Evolutionary conservation across 2,888 invertebrate species (phyloP).

Genomic region (Seira ritae): DNA sequence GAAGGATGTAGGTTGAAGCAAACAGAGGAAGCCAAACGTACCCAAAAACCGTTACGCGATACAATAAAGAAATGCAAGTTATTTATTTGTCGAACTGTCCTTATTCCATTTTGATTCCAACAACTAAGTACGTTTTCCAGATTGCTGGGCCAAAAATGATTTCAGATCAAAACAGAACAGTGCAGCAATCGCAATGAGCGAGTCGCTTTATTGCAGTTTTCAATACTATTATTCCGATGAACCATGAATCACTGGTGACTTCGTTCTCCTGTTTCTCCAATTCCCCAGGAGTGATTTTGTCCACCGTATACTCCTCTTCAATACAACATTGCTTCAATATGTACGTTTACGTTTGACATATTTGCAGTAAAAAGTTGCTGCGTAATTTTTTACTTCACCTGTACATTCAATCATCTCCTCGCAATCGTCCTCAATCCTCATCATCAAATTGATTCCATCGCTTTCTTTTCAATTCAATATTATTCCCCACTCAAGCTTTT

Average conservation of each 20-base stretch:
- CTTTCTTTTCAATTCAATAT: not conserved
- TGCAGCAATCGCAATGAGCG: no score
- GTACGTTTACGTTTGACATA: not conserved
- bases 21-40: no score
- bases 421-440: not conserved
- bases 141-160: not conserved
- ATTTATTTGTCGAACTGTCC: not conserved
- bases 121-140: not conserved
- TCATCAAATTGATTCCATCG: not conserved
- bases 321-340: not conserved
- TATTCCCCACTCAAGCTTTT: not conserved
- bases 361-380: not conserved
- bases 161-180: not conserved
- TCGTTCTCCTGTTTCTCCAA: no score
- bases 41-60: not conserved
- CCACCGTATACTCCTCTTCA: no score
- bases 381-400: conserved; percentile 47
- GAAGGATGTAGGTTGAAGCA: no score
- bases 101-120: not conserved
- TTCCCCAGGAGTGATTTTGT: no score
- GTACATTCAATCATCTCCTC: conserved; percentile 45
- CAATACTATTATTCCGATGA: not conserved
- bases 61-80: not conserved
- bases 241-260: not conserved
- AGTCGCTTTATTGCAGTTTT: not conserved